Conservation (phyloP, 2,113 vertebrate species). For the Melanerpes aurifrons region DNA sequence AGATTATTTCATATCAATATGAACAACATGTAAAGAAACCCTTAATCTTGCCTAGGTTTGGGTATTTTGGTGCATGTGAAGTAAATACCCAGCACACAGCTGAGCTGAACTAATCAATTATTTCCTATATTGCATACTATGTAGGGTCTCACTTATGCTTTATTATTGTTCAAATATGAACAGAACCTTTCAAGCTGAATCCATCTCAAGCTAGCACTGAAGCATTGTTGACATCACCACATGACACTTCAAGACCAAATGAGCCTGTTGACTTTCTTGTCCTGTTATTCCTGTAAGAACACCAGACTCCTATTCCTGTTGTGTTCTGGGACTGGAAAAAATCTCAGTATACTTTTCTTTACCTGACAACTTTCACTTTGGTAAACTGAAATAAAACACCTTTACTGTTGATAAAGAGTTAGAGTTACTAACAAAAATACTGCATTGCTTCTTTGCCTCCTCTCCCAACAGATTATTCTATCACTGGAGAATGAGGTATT, state of each 20-base stretch:
- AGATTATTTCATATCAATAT: background rate
- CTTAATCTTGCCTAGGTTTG: background rate
- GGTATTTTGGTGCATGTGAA: background rate
- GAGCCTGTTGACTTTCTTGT: background rate
- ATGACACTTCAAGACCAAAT: background rate
- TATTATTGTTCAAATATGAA: background rate
- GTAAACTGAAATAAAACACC: background rate
- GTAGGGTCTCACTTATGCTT: background rate
- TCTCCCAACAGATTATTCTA: background rate
- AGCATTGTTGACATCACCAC: background rate
- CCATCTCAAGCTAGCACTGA: background rate
- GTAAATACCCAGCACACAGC: background rate
- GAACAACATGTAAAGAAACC: background rate
- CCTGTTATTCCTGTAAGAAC: background rate
- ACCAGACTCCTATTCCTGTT: background rate
- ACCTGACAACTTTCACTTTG: background rate
- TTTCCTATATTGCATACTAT: background rate
- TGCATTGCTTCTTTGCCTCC: background rate
- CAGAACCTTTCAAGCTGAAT: background rate
- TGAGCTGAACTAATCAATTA: background rate
- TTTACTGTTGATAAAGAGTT: background rate
- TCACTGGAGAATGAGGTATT: background rate
- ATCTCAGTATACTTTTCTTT: background rate
- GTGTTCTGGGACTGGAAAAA: background rate
- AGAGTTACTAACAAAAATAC: background rate